Percentiles rank a stretch among this genome's conserved stretches.
These are phyloP conservation scores for Iguana delicatissima DNA, from an alignment of 2,797 vertebrate genomes.

Conservation along the genomic window DNA sequence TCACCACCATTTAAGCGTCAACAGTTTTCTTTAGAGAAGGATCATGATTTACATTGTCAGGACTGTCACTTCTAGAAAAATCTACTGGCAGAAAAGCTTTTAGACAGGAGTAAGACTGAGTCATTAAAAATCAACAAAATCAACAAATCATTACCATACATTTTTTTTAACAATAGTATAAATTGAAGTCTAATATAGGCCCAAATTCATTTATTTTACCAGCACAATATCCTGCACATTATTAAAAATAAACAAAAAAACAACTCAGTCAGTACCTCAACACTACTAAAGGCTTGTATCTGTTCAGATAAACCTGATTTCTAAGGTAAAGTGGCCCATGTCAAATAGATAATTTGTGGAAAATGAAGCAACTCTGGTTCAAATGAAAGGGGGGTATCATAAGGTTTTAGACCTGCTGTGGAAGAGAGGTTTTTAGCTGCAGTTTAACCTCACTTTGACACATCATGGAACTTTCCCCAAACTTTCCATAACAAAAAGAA, in stretches of 20 bases:
- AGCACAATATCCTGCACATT: neutral
- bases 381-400: neutral
- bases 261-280: neutral
- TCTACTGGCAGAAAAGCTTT: neutral
- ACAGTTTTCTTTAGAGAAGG: neutral
- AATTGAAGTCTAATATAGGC: neutral
- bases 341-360: neutral
- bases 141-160: too few relatives aligned
- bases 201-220: neutral
- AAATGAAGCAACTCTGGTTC: neutral
- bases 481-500: neutral
- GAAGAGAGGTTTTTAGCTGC: neutral
- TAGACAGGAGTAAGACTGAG: neutral
- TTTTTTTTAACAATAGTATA: too few relatives aligned
- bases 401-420: neutral
- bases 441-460: neutral
- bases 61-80: neutral
- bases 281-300: too few relatives aligned
- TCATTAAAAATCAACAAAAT: neutral
- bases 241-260: too few relatives aligned
- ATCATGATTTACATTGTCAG: neutral
- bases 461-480: neutral
- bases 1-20: slow-evolving; percentile 7
- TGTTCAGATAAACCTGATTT: neutral
- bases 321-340: neutral